These are phyloP conservation scores for Sarcoramphus papa DNA, from an alignment of 2,797 vertebrate genomes.

Conservation along the genomic window DNA sequence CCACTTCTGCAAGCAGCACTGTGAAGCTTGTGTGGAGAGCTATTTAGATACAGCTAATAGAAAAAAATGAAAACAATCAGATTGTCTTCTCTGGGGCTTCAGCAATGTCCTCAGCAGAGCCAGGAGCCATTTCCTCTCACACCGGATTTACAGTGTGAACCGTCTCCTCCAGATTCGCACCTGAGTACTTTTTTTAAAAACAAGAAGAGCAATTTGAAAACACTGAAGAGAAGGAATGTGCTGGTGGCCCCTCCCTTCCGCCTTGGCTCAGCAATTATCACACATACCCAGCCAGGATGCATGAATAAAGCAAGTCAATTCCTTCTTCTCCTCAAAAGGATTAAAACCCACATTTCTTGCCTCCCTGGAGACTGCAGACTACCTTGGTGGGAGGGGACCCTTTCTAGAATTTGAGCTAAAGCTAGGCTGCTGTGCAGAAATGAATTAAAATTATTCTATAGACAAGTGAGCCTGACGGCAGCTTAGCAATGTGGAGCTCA, in stretches of 20 bases:
- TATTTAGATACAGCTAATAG: background rate
- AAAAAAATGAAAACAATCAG: background rate
- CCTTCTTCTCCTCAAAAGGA: slow-evolving; percentile 2
- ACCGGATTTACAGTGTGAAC: background rate
- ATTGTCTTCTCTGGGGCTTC: background rate
- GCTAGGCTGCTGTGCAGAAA: background rate
- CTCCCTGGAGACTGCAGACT: background rate
- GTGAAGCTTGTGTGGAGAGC: background rate
- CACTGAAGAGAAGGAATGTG: background rate
- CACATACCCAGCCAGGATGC: background rate
- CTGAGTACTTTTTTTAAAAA: background rate
- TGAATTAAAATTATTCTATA: slow-evolving; percentile 10
- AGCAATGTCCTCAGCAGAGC: background rate
- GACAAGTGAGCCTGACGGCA: background rate
- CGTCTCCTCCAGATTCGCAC: background rate
- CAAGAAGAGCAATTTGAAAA: background rate
- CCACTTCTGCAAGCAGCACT: background rate
- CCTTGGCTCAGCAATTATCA: background rate
- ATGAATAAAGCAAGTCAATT: background rate
- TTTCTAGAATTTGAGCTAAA: slow-evolving; percentile 10
- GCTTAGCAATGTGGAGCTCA: background rate
- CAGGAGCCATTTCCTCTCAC: background rate
- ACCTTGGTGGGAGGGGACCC: background rate
- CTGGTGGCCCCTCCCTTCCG: background rate
- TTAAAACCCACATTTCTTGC: background rate